phyloP scores from a whole-genome alignment of 2,888 invertebrate genomes.

The Lepas anatifera region DNA sequence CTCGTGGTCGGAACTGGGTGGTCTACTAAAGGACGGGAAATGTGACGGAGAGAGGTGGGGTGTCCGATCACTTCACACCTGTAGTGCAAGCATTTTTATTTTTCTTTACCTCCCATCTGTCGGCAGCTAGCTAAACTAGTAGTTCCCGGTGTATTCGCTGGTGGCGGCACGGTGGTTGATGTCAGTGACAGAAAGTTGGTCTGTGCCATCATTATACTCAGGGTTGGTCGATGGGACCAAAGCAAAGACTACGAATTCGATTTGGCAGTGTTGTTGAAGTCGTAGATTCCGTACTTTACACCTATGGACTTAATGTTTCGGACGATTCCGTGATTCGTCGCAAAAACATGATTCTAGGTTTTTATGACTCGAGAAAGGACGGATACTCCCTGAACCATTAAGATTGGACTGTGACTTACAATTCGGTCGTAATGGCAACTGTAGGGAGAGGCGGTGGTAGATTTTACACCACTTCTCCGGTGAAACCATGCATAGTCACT shows the following conservation, averaged over 20 bases:
- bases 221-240: neutral
- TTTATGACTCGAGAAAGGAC: too few relatives aligned
- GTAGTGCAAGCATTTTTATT: constrained; percentile 1
- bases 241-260: too few relatives aligned
- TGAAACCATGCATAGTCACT: too few relatives aligned
- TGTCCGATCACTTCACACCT: neutral
- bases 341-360: neutral
- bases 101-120: neutral
- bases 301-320: neutral
- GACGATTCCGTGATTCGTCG: neutral
- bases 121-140: constrained; percentile 5
- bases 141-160: neutral
- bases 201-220: neutral
- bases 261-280: neutral
- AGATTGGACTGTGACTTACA: too few relatives aligned
- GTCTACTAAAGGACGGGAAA: too few relatives aligned
- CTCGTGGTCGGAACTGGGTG: too few relatives aligned
- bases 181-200: neutral
- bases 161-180: neutral
- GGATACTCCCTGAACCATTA: too few relatives aligned
- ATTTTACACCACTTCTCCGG: too few relatives aligned
- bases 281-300: neutral
- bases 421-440: too few relatives aligned
- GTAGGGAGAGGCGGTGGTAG: too few relatives aligned
- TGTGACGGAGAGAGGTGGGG: too few relatives aligned